Evolutionary conservation across 2,797 vertebrate genomes (phyloP).

Genomic region (Lateolabrax maculatus): DNA sequence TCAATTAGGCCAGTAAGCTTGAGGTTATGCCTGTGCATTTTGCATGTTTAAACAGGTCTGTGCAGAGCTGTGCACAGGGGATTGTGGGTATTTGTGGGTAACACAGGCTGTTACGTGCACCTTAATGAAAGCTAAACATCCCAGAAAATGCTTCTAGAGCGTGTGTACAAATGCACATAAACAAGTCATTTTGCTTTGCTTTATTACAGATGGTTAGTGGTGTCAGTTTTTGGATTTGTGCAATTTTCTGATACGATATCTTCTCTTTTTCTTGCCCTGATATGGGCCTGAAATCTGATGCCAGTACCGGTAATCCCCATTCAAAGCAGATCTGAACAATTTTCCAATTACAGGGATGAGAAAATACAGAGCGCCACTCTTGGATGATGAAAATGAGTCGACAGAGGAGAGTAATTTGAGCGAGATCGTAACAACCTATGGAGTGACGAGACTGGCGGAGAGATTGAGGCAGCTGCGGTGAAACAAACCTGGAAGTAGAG

Average conservation of each 20-base stretch:
- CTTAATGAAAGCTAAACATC: constrained; percentile 15
- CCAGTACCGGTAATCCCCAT: constrained; percentile 40
- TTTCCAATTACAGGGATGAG: constrained; percentile 59
- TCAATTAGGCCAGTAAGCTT: constrained; percentile 49
- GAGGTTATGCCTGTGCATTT: constrained; percentile 34
- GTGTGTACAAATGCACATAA: constrained; percentile 1
- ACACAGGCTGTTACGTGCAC: neutral
- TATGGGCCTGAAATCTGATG: constrained; percentile 38
- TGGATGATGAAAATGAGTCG: constrained; percentile 45
- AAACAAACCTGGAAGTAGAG: constrained; percentile 33
- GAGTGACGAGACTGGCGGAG: constrained; percentile 18
- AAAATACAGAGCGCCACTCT: constrained; percentile 33
- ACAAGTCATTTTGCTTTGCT: constrained; percentile 15
- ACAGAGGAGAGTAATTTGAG: constrained; percentile 36
- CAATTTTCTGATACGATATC: constrained; percentile 44
- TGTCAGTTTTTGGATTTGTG: constrained; percentile 27
- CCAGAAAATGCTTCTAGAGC: neutral
- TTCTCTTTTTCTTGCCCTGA: constrained; percentile 9
- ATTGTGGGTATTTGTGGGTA: constrained; percentile 34
- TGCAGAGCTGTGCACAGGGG: constrained; percentile 16
- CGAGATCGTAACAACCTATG: constrained; percentile 4
- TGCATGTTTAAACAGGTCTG: constrained; percentile 47
- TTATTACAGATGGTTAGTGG: neutral
- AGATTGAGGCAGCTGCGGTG: constrained; percentile 9
- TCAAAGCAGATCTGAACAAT: constrained; percentile 48